Evolutionary conservation across 2,888 invertebrate species (phyloP), one percentile per base, ranked within the genome.

Genomic region (Coleophora flavipennella): DNA sequence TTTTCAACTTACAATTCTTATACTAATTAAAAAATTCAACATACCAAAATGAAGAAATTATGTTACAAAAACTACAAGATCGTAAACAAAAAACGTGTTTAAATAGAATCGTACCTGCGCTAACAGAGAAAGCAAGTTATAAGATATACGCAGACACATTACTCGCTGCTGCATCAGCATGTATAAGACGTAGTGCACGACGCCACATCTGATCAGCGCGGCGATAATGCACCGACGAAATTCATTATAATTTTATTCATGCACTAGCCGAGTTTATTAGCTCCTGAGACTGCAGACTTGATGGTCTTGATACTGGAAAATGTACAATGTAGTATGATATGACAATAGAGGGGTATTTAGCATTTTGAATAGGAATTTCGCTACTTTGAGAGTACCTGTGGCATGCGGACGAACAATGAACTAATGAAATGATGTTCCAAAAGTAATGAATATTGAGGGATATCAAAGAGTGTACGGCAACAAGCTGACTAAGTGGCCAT

Each of bases 211-310:
- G 67, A 67, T 67, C 63, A 68, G 58, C 57, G 61, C 57, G 49
- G 58, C 55, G 60, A 64, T 67, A 67, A 62, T 64, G 60, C 62
- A 57, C 51, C 56, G 51, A 53, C 56, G 63, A 70, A 69, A 78
- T 77, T 73, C 68, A 77, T 77, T 73, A 76, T 72, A 67, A 78
- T 77, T 77, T 74, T 77, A 79, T 79, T 77, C 76, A 76, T 71
- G 62, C 62, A 60, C 44, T 44, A 46, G 50, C 52, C 51, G 50
- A 57, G 67, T 71, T 75, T 74, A 74, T 71, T 66, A 69, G 53
- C 56, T 45, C 13, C 31, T 32, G 36, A 36, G 36, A 36, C 35
- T 31, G 38, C 35, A 39, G 39, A 38, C 35, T 33, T 11, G 33
- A 34, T 20, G 20, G 20, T 3, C 20, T 20, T 20, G 20, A 20